Evolutionary conservation across 2,888 invertebrate species (phyloP).

Genomic region (Lepidocyrtoides sp.): DNA sequence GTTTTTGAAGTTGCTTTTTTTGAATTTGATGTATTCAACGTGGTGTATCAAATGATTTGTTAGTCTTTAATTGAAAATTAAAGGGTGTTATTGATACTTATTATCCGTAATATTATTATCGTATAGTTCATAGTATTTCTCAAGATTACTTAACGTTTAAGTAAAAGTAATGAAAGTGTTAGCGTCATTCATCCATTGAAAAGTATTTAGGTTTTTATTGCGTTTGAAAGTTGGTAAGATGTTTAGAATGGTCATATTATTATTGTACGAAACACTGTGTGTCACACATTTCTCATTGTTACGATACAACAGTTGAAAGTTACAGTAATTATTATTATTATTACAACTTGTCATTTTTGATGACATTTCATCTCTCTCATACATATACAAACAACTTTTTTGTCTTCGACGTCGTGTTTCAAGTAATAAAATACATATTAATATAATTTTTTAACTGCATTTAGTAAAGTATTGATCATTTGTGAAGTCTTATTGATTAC

Average conservation of each 20-base stretch:
- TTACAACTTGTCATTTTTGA: constrained; percentile 6
- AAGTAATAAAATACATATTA: not conserved
- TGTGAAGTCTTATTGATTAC: constrained; percentile 26
- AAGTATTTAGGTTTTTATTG: constrained; percentile 57
- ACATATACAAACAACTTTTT: constrained; percentile 34
- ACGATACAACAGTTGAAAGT: constrained; percentile 17
- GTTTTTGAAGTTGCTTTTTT: not conserved
- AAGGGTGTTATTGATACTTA: constrained; percentile 40
- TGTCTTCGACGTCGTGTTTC: constrained; percentile 18
- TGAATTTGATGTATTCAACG: constrained; percentile 40
- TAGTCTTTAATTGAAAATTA: not conserved
- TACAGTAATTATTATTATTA: constrained; percentile 54
- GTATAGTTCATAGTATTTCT: constrained; percentile 22
- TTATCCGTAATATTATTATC: constrained; percentile 30
- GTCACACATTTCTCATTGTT: constrained; percentile 45
- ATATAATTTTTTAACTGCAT: constrained; percentile 45
- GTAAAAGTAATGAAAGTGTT: constrained; percentile 2
- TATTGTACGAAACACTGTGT: constrained; percentile 29
- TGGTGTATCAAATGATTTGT: not conserved
- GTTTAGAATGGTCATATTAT: constrained; percentile 15
- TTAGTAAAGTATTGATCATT: not conserved
- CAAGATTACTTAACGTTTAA: constrained; percentile 12
- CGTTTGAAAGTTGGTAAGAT: constrained; percentile 32
- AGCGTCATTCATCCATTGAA: constrained; percentile 22
- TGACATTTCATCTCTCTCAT: constrained; percentile 49